Evolutionary conservation across 2,888 invertebrate species (phyloP).

Genomic region (Tipula helvola): DNA sequence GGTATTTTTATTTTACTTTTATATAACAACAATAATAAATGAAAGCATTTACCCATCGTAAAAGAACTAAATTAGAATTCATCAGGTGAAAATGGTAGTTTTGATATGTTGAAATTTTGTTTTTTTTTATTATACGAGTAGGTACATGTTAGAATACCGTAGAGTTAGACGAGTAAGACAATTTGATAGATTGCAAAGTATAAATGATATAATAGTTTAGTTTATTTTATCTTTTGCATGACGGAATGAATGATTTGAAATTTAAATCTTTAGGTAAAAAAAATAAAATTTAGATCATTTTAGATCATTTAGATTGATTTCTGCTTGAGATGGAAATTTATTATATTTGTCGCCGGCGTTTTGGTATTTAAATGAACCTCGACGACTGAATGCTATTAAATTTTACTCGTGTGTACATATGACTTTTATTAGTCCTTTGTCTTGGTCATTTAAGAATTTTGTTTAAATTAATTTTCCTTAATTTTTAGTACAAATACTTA

Average conservation of each 20-base stretch:
- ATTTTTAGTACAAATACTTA: neutral
- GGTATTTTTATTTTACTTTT: neutral
- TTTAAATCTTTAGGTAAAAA: neutral
- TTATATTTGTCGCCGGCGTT: neutral
- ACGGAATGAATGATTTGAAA: neutral
- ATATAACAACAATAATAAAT: neutral
- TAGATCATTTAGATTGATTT: neutral
- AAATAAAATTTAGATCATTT: neutral
- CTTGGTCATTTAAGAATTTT: neutral
- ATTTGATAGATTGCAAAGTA: neutral
- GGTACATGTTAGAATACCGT: neutral
- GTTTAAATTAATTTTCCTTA: neutral
- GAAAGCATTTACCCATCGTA: neutral
- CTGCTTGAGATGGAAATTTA: neutral
- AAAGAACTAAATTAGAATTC: neutral
- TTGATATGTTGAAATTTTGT: neutral
- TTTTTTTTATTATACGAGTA: neutral
- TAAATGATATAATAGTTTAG: neutral
- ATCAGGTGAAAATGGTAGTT: neutral
- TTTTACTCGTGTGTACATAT: neutral
- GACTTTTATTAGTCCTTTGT: neutral
- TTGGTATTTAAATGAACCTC: neutral
- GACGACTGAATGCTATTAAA: neutral
- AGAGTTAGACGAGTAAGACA: neutral
- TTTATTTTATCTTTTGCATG: neutral